phyloP scores from a whole-genome alignment of 2,113 vertebrate species.

The Xenopus borealis region DNA sequence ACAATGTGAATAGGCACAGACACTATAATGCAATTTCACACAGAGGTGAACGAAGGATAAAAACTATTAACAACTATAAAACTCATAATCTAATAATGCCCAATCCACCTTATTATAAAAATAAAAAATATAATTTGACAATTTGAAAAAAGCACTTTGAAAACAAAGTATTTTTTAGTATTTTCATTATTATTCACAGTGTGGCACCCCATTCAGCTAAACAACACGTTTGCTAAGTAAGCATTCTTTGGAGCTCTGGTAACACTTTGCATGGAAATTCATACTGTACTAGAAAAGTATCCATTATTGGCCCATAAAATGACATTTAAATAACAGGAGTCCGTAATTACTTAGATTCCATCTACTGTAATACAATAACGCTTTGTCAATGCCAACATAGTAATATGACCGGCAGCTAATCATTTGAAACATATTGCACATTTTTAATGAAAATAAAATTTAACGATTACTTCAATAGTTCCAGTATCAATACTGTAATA shows the following conservation, averaged over 20 bases:
- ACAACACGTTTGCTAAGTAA: constrained; percentile 4
- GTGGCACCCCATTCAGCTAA: neutral
- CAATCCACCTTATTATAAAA: too few relatives aligned
- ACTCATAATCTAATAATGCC: too few relatives aligned
- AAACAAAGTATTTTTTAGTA: constrained; percentile 5
- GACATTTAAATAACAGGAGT: constrained; percentile 15
- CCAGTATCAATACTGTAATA: constrained; percentile 20
- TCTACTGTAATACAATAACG: constrained; percentile 27
- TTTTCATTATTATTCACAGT: too few relatives aligned
- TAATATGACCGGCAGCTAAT: constrained; percentile 8
- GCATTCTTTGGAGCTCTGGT: constrained; percentile 17
- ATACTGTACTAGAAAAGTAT: constrained; percentile 32
- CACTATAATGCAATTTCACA: too few relatives aligned
- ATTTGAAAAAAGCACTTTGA: neutral
- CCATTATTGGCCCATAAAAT: constrained; percentile 37
- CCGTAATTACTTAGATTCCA: constrained; percentile 18
- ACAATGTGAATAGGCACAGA: too few relatives aligned
- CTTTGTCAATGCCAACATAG: constrained; percentile 12
- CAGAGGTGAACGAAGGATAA: too few relatives aligned
- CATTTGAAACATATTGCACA: constrained; percentile 2
- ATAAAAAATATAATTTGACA: too few relatives aligned
- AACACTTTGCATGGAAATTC: constrained; percentile 16
- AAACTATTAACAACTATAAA: too few relatives aligned
- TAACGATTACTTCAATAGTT: constrained; percentile 15
- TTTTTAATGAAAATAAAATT: constrained; percentile 8